Evolutionary conservation across 2,888 invertebrate genomes (phyloP), one percentile per base, ranked within the genome.

Genomic region (Timema cristinae): DNA sequence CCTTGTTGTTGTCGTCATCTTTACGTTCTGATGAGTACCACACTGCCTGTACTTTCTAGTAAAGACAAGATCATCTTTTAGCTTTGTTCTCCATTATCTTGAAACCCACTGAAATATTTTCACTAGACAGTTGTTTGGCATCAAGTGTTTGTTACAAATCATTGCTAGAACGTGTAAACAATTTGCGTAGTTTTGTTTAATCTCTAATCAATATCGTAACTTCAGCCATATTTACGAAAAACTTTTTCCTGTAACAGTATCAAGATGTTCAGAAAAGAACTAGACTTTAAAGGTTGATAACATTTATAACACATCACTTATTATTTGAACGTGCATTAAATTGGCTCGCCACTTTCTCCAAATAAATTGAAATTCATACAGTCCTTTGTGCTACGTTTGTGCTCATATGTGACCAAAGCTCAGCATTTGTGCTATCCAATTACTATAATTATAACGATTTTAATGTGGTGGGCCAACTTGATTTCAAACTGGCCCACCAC

Each of bases 201-300:
- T 56, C 56, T 7, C 11, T 56, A 15, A 15, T 56, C 6, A 56
- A 56, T 56, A 6, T 56, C 16, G 13, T 10, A 56, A 56, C 6
- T 56, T 56, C 56, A 15, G 56, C 56, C 56, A 56, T 56, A 56
- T 56, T 56, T 10, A n/a, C n/a, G n/a, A n/a, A n/a, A n/a, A n/a
- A 56, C n/a, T 15, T 6, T 7, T 7, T 56, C 56, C 6, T 10
- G 6, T 56, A 13, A 16, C 56, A 6, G 56, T 56, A 6, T 13
- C 56, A 13, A 56, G 6, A 56, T 56, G 56, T 56, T 56, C 10
- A 16, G 16, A 56, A 56, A 7, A 56, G 6, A 10, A 56, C n/a
- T n/a, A n/a, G n/a, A n/a, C n/a, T n/a, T n/a, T n/a, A n/a, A n/a
- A n/a, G n/a, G n/a, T n/a, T n/a, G n/a, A n/a, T n/a, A n/a, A n/a